These are phyloP conservation scores for Perodicticus potto DNA, from an alignment of 2,797 vertebrate genomes.

Conservation along the genomic window DNA sequence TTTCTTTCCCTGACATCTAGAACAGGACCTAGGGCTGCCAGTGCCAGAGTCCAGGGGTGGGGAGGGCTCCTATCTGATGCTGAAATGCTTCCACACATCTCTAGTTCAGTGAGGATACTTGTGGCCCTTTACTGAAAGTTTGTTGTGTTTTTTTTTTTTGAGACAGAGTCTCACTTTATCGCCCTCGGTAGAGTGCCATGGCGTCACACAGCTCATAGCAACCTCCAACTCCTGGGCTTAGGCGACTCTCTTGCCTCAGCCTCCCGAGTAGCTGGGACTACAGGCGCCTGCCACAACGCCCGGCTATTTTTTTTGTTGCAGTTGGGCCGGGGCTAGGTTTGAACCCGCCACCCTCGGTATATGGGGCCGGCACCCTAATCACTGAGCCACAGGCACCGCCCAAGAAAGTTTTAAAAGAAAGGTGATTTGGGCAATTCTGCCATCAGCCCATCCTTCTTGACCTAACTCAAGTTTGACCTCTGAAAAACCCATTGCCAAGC, in stretches of 20 bases:
- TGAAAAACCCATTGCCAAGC: background rate
- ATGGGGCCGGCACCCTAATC: too few species aligned
- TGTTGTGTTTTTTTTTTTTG: background rate
- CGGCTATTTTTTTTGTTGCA: too few species aligned
- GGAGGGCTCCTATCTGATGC: background rate
- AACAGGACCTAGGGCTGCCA: background rate
- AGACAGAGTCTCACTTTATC: too few species aligned
- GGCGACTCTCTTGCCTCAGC: too few species aligned
- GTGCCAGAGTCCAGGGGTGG: background rate
- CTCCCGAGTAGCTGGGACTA: too few species aligned
- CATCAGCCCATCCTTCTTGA: background rate
- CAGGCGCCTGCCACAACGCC: too few species aligned
- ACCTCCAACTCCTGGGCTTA: too few species aligned
- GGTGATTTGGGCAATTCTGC: background rate
- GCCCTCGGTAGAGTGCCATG: too few species aligned
- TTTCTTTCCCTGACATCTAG: background rate
- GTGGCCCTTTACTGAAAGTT: background rate
- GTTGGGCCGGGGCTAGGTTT: too few species aligned
- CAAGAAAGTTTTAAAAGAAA: background rate
- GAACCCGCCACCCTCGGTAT: too few species aligned
- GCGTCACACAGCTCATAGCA: too few species aligned
- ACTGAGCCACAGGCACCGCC: too few species aligned
- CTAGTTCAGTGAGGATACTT: background rate
- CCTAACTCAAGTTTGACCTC: background rate
- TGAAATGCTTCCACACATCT: background rate